Percentiles rank a stretch among this genome's conserved stretches.
phyloP scores from a whole-genome alignment of 2,113 vertebrate species.

The Nothobranchius furzeri region DNA sequence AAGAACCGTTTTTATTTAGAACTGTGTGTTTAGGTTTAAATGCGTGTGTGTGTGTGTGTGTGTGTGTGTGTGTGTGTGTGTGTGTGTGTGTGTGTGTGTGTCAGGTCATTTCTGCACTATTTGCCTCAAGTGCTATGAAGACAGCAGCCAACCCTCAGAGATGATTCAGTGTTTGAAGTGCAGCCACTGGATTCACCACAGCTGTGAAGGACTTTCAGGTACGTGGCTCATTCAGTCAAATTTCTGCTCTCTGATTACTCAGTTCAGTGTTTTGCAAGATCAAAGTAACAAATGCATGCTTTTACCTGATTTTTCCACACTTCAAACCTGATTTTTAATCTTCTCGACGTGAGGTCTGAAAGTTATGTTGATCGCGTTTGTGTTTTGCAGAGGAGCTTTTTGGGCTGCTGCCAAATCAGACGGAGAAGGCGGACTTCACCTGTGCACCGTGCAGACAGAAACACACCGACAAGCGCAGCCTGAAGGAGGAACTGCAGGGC shows the following conservation, averaged over 20 bases:
- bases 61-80: not conserved
- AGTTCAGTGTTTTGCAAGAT: constrained; percentile 4
- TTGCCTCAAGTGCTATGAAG: constrained; percentile 86
- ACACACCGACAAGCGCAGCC: constrained; percentile 56
- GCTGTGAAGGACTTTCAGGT: constrained; percentile 89
- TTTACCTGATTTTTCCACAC: no score
- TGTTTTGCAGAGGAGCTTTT: constrained; percentile 84
- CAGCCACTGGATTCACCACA: constrained; percentile 89
- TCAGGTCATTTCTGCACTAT: constrained; percentile 88
- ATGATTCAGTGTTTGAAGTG: constrained; percentile 89
- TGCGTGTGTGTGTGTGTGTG: not conserved
- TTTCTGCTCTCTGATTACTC: not conserved
- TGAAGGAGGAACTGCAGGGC: constrained; percentile 80
- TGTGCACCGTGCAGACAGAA: constrained; percentile 82
- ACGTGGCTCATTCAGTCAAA: constrained; percentile 11
- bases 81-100: not conserved
- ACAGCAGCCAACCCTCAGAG: constrained; percentile 79
- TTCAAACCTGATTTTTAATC: no score
- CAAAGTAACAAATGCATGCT: not conserved
- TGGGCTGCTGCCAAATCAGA: constrained; percentile 80
- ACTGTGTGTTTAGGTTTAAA: not conserved
- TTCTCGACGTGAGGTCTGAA: no score
- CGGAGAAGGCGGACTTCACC: constrained; percentile 79
- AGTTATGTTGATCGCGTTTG: not conserved
- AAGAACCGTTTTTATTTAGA: not conserved